These are phyloP conservation scores for Diogma glabrata DNA, from an alignment of 2,888 invertebrate genomes.

Conservation along the genomic window DNA sequence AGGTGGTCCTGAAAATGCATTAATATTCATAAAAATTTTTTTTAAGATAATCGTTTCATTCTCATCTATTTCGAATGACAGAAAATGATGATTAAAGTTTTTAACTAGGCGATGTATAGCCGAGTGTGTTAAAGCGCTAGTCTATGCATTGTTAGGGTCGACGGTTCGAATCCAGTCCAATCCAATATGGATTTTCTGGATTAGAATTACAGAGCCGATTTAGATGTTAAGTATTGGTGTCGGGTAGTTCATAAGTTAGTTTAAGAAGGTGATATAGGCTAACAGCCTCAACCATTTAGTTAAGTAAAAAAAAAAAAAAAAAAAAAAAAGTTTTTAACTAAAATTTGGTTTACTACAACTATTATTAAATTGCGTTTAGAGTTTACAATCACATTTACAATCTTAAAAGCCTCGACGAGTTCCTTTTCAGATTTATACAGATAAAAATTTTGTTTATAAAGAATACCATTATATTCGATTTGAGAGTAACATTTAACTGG, in stretches of 20 bases:
- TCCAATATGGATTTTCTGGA: no score
- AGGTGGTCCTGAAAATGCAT: background rate
- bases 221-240: no score
- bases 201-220: no score
- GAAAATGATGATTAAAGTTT: background rate
- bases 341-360: constrained; percentile 1
- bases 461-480: background rate
- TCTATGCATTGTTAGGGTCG: no score
- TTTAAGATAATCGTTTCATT: background rate
- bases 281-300: no score
- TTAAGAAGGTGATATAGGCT: no score
- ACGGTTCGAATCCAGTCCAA: no score
- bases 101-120: no score
- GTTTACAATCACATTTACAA: background rate
- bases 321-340: no score
- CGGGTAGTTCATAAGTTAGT: no score
- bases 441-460: background rate
- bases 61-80: constrained; percentile 1
- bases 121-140: no score
- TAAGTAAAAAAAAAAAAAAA: no score
- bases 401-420: background rate
- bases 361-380: background rate
- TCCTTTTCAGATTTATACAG: background rate
- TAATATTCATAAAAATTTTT: background rate
- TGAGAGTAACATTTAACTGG: background rate